These are phyloP conservation scores for Drosophila kurseongensis DNA, from an alignment of 1,140 invertebrate genomes.

Conservation along the genomic window DNA sequence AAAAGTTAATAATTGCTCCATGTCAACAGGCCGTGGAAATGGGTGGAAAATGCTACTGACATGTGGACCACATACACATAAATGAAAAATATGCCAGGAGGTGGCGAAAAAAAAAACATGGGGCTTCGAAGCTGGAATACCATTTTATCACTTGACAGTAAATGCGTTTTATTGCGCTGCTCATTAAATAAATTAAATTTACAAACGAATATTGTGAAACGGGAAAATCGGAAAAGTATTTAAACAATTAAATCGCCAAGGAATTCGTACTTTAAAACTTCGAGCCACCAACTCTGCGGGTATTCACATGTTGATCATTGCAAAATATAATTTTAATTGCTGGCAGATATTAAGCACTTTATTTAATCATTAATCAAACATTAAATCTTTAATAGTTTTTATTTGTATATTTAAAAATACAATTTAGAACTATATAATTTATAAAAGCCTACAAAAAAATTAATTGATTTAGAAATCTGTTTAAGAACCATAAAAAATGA, in stretches of 20 bases:
- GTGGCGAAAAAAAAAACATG: conserved; percentile 18
- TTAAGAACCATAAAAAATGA: neutral
- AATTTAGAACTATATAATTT: no score
- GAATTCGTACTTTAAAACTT: conserved; percentile 21
- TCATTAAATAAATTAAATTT: conserved; percentile 83
- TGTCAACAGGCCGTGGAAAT: conserved; percentile 66
- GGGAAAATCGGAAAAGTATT: conserved; percentile 42
- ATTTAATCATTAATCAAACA: no score
- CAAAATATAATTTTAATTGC: conserved; percentile 2
- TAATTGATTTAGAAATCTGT: neutral
- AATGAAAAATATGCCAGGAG: conserved; percentile 69
- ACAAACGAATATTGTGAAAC: conserved; percentile 28
- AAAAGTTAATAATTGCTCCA: conserved; percentile 82
- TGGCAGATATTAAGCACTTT: neutral
- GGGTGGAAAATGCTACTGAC: conserved; percentile 34
- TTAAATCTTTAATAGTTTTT: no score
- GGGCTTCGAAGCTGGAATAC: conserved; percentile 53
- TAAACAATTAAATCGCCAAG: conserved; percentile 41
- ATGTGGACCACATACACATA: conserved; percentile 74
- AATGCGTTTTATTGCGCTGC: conserved; percentile 77
- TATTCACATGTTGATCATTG: conserved; percentile 7
- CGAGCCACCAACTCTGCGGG: neutral
- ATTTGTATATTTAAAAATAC: no score
- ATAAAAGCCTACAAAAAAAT: no score
- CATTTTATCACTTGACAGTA: conserved; percentile 83